These are phyloP conservation scores for Bombus terrestris DNA, from an alignment of 1,140 invertebrate species.

Conservation along the genomic window DNA sequence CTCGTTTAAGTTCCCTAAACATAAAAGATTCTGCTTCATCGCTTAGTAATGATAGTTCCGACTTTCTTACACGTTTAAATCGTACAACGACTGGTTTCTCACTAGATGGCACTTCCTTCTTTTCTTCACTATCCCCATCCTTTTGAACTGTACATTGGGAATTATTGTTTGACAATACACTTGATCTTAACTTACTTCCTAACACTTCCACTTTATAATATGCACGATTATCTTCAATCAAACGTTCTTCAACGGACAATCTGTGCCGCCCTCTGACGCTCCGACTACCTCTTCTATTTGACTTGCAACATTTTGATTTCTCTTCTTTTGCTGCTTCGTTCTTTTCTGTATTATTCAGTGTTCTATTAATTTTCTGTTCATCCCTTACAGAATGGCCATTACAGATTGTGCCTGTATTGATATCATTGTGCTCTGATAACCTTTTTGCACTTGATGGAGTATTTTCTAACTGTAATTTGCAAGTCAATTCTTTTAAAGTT, in stretches of 20 bases:
- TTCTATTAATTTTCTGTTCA: constrained; percentile 29
- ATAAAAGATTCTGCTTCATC: constrained; percentile 93
- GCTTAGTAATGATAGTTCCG: constrained; percentile 88
- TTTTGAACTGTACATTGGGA: constrained; percentile 58
- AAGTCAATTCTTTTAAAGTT: constrained; percentile 31
- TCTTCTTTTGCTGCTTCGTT: not conserved
- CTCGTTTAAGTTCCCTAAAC: constrained; percentile 87
- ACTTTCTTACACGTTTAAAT: constrained; percentile 88
- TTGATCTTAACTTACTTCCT: constrained; percentile 87
- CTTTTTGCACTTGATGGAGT: constrained; percentile 31
- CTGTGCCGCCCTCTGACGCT: constrained; percentile 79
- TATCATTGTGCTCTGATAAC: constrained; percentile 32
- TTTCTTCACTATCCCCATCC: constrained; percentile 68
- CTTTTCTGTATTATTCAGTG: constrained; percentile 28
- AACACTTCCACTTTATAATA: constrained; percentile 90
- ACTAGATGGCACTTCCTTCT: constrained; percentile 79
- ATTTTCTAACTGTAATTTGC: constrained; percentile 22
- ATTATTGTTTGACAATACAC: constrained; percentile 74
- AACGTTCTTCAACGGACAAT: constrained; percentile 84
- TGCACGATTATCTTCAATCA: constrained; percentile 85
- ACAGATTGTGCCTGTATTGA: constrained; percentile 32
- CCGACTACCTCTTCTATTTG: constrained; percentile 71
- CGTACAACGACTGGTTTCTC: constrained; percentile 87
- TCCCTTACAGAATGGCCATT: constrained; percentile 49
- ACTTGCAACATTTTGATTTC: constrained; percentile 25